Percentiles rank a stretch among this genome's conserved stretches.
phyloP scores from a whole-genome alignment of 2,888 invertebrate genomes.

The Iphiclides podalirius region DNA sequence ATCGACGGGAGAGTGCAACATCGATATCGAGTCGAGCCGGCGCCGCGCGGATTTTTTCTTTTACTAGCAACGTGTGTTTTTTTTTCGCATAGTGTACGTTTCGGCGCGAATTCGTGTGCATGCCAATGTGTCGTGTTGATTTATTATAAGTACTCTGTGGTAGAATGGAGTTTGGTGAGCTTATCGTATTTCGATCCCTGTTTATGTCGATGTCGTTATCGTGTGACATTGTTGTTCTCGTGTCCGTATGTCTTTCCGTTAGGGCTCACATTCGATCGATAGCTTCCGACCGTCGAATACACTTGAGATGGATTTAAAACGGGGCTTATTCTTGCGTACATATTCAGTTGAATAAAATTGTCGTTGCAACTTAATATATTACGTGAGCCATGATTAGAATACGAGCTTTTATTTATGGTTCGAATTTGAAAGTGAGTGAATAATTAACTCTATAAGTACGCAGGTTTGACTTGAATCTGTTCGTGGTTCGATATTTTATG shows the following conservation, averaged over 20 bases:
- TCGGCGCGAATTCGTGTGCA: not conserved
- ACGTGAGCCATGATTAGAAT: not conserved
- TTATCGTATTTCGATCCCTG: constrained; percentile 5
- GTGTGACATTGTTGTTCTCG: not conserved
- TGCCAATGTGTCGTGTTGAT: not conserved
- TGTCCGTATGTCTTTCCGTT: not conserved
- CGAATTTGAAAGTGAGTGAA: not conserved
- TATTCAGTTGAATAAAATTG: not conserved
- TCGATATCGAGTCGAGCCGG: too few relatives aligned
- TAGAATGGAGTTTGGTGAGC: not conserved
- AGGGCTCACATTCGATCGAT: not conserved
- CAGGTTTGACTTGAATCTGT: not conserved
- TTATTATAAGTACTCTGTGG: not conserved
- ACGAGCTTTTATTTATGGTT: not conserved
- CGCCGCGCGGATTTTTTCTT: not conserved
- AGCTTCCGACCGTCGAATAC: constrained; percentile 1
- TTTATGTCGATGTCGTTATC: constrained; percentile 3
- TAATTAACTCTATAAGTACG: too few relatives aligned
- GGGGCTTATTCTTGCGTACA: not conserved
- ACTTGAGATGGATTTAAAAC: constrained; percentile 8
- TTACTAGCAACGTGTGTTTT: not conserved
- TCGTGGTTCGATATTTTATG: not conserved
- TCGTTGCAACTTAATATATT: not conserved
- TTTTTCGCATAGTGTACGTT: not conserved
- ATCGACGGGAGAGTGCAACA: not conserved